Percentiles rank a stretch among this genome's conserved stretches.
Evolutionary conservation across 2,888 invertebrate species (phyloP).

Genomic region (Lathronympha strigana): DNA sequence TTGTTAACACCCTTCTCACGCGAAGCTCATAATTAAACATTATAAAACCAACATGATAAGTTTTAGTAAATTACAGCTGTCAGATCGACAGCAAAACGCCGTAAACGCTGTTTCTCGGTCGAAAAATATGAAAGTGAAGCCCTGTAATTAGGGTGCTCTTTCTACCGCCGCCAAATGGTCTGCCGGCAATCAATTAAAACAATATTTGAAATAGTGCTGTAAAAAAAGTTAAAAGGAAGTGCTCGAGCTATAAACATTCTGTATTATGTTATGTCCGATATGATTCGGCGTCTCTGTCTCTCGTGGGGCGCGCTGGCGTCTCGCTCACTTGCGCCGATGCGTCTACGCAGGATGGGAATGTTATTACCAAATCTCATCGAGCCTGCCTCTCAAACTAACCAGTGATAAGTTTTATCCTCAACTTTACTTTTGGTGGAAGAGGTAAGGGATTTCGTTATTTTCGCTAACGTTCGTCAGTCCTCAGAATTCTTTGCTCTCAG

Average conservation of each 20-base stretch:
- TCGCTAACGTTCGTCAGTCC: too few relatives aligned
- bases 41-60: conserved; percentile 61
- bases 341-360: conserved; percentile 63
- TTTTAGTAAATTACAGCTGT: conserved; percentile 68
- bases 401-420: neutral
- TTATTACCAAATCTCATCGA: neutral
- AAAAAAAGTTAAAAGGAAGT: conserved; percentile 78
- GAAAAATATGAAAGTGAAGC: conserved; percentile 61
- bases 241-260: conserved; percentile 76
- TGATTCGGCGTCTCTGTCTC: conserved; percentile 50
- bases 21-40: conserved; percentile 40
- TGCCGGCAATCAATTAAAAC: conserved; percentile 82
- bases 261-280: conserved; percentile 70
- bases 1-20: conserved; percentile 32
- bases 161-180: conserved; percentile 75
- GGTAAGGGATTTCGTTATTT: too few relatives aligned
- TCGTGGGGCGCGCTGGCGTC: conserved; percentile 53
- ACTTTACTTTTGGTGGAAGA: neutral
- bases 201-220: conserved; percentile 82
- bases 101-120: conserved; percentile 59
- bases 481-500: too few relatives aligned
- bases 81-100: conserved; percentile 56
- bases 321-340: conserved; percentile 71
- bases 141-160: conserved; percentile 71
- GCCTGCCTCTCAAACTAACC: neutral